Conservation (phyloP, 2,888 invertebrate species). For the Philopedon plagiatum region DNA sequence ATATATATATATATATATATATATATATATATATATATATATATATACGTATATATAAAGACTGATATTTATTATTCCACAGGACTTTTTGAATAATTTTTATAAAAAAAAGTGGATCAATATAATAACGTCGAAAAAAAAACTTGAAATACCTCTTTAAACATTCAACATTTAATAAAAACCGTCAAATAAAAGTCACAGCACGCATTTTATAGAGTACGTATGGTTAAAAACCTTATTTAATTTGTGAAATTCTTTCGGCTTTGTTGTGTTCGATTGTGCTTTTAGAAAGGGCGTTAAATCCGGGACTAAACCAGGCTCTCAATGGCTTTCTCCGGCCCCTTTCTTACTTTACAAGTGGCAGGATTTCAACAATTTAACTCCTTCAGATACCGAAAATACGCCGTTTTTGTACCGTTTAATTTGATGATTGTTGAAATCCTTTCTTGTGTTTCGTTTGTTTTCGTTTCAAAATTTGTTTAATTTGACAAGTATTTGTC, state of each 20-base stretch:
- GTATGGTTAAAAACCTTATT: conserved; percentile 45
- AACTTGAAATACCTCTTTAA: conserved; percentile 8
- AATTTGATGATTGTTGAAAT: conserved; percentile 45
- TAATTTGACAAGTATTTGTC: conserved; percentile 16
- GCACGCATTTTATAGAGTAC: conserved; percentile 42
- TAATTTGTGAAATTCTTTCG: conserved; percentile 49
- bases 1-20: too few species aligned
- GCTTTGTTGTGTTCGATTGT: conserved; percentile 49
- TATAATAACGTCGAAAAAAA: too few species aligned
- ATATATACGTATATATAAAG: too few species aligned
- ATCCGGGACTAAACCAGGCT: conserved; percentile 53
- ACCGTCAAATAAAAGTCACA: conserved; percentile 45
- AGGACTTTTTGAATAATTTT: too few species aligned
- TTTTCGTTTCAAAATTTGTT: conserved; percentile 24
- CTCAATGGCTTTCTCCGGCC: conserved; percentile 56
- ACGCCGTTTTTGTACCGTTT: conserved; percentile 48
- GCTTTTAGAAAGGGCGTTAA: conserved; percentile 48
- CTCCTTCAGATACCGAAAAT: conserved; percentile 48
- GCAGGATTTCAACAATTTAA: conserved; percentile 53
- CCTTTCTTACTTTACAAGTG: conserved; percentile 56
- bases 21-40: too few species aligned
- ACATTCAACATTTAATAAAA: conserved; percentile 37
- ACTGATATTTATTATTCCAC: too few species aligned
- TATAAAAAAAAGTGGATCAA: too few species aligned
- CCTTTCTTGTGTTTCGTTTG: conserved; percentile 16